Base-by-base conservation (phyloP, 2,113 vertebrate genomes). In the Rhipidura dahli region DNA sequence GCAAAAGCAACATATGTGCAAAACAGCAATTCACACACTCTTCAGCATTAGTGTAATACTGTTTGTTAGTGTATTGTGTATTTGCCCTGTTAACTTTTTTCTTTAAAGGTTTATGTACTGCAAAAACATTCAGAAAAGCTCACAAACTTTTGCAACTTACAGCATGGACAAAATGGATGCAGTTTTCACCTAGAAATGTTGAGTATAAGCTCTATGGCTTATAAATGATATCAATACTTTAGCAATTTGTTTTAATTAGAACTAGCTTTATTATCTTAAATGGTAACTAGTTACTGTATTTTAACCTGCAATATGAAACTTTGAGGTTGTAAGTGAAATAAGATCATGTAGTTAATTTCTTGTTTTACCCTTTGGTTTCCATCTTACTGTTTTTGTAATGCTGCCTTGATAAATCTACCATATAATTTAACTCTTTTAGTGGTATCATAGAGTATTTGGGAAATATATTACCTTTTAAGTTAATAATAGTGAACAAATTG, bases 331-430 rank as follows among this genome's bases (percentile, higher is more conserved):
- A 95, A 95, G 93, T 95, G 84, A 95, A 95, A 69, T 92, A 94
- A 97, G 90, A 44, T 92, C 88, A 53, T 53, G 51, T 71, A 96
- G 95, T 91, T 96, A 89, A 97, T 79, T 95, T 87, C 88, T 95
- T 96, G 93, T 98, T 98, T 98, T 98, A 98, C 98, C 98, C 98
- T 98, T 98, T 98, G 98, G 98, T 98, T 98, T 98, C 98, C 98
- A 98, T 97, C 91, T 97, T 91, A 89, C 94, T 95, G 80, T 91
- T 97, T 96, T 95, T 96, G 78, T 97, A 96, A 96, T 54, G 78
- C 60, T 97, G 84, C 88, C 53, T 93, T 88, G 44, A 50, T 70
- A 82, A 96, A 90, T 40, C 69, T 87, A 16, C 51, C 37, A 77
- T 91, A 90, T 97, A 94, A 78, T 69, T 82, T 76, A 83, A 84